Base-by-base conservation (phyloP, 37 sponge, comb jelly and placozoan species). In the Axinella damicornis region DNA sequence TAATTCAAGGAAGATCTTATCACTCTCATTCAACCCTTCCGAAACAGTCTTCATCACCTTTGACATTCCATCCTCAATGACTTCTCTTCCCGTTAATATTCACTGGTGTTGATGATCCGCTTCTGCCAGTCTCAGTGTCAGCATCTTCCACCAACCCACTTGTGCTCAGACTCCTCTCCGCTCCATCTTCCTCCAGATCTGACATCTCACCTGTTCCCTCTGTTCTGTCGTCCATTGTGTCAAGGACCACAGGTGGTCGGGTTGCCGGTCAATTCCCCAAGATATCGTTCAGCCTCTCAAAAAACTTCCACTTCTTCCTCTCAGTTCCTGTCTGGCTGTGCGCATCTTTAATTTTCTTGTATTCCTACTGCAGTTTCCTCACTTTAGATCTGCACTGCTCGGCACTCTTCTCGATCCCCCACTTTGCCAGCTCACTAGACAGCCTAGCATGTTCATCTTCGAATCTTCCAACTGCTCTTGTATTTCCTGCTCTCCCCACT, bases 1-100 rank as follows among this genome's bases (percentile, higher is more conserved):
- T 24, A 73, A 37, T 25, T 73, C 41, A 18, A 39, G 41, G 39
- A 73, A 38, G 53, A 73, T 73, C 41, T 41, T 73, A 25, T 73
- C 73, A 73, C 53, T 70, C 6, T 22, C 28, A 19, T 21, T 70
- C 35, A 36, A 21, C 14, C 38, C 38, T 37, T 70, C 35, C 35
- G 38, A 11, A 12, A 34, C 36, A 11, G 11, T 28, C 38, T 70
- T 70, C 71, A 70, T 27, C 35, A 70, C 71, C 35, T 73, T 73
- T 19, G 53, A 20, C 11, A 73, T 38, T 25, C 9, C 5, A 9
- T 37, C 73, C 14, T 73, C 69, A 20, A 68, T 46, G 6, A 46
- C 6, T 46, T 46, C 46, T 46, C 46, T 46, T 46, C 46, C 46
- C 46, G 6, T 46, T 46, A 46, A 46, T 46, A 46, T 9, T 46